Base-by-base conservation (phyloP, 2,113 vertebrate genomes). In the Nerophis ophidion region DNA sequence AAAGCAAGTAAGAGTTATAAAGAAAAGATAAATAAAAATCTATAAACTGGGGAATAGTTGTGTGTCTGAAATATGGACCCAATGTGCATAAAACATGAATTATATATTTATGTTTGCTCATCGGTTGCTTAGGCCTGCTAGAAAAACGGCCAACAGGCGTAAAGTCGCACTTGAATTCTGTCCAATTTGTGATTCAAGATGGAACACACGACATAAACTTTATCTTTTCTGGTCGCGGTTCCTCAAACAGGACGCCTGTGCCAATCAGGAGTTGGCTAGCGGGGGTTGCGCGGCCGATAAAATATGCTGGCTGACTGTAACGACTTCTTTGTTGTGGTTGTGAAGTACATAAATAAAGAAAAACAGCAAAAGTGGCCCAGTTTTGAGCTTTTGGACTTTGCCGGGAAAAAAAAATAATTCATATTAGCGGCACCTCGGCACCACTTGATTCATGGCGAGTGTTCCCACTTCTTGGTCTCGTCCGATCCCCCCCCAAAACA, bases 151-250 rank as follows among this genome's bases (percentile, higher is more conserved):
- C 35, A 56, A 42, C n/a, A n/a, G 54, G 16, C 36, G 16, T 40
- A 11, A 16, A 42, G 54, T 42, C 54, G 7, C 36, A 1, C 11
- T 56, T 56, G 16, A 19, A 12, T 19, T 56, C 19, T 10, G 16
- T 10, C 54, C 54, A 56, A 42, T 17, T 56, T 40, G 54, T 42
- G 36, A 56, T 56, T 56, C n/a, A 55, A 55, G 52, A 55, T 17
- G 15, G 52, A 55, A 42, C 36, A 17, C n/a, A 19, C 13, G 16
- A 56, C 54, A 55, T 55, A 40, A 56, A 42, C n/a, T 40, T 16
- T 35, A 42, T 40, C 36, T 56, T 17, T 50, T 44, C 17, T 42
- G 10, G 16, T 42, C n/a, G 11, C 36, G 7, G 17, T 19, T 56
- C 16, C 36, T 56, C 6, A 16, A 19, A 56, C 54, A 12, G 54